Conservation (phyloP, 2,797 vertebrate species). For the Mionectes olivaceus region DNA sequence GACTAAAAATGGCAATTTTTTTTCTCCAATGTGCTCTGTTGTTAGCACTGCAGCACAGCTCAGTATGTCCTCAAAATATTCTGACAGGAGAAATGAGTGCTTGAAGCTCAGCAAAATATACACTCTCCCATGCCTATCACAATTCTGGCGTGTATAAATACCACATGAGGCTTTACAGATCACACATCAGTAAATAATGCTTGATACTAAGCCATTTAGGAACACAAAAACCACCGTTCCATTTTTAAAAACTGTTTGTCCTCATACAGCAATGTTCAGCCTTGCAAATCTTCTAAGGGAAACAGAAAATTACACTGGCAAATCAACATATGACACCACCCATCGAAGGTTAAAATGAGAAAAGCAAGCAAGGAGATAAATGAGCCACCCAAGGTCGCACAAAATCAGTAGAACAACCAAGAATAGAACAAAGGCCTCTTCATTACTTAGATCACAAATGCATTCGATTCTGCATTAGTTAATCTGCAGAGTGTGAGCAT, state of each 20-base stretch:
- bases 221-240: background rate
- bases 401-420: conserved; percentile 61
- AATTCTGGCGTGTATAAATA: background rate
- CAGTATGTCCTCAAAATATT: background rate
- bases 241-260: background rate
- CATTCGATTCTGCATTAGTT: conserved; percentile 49
- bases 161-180: background rate
- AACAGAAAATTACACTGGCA: background rate
- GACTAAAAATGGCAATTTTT: rapidly evolving
- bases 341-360: background rate
- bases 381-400: conserved; percentile 12
- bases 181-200: background rate
- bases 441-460: conserved; percentile 55
- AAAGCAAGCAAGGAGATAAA: conserved; percentile 33
- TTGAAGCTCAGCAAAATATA: background rate
- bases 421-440: conserved; percentile 61
- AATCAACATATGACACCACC: conserved; percentile 5
- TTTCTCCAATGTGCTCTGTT: background rate
- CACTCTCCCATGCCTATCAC: background rate
- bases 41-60: background rate
- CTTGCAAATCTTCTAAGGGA: background rate
- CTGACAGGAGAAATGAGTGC: background rate
- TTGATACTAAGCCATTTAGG: background rate
- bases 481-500: conserved; percentile 27
- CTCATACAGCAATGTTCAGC: background rate